Percentiles rank a stretch among this genome's conserved stretches.
Conservation (phyloP, 2,113 vertebrate genomes). For the Tylochromis polylepis region DNA sequence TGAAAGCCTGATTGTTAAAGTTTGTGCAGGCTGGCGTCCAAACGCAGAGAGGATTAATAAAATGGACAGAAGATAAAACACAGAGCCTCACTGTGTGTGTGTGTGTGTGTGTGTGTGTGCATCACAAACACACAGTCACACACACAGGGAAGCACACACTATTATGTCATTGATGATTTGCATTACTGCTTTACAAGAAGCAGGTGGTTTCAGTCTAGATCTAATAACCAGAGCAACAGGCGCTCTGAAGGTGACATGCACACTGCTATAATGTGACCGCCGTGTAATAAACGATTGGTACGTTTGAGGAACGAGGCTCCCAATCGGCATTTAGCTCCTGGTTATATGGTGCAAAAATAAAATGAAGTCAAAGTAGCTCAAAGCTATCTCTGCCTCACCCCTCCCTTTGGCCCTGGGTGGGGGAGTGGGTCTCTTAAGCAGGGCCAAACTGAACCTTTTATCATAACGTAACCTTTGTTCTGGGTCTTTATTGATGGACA, state of each 20-base stretch:
- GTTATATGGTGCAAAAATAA: not conserved
- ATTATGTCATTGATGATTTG: conserved; percentile 18
- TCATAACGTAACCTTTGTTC: not conserved
- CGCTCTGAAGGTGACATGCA: not conserved
- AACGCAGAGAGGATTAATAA: conserved; percentile 32
- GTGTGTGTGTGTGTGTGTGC: not conserved
- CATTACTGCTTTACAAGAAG: conserved; percentile 15
- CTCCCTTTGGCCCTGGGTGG: not conserved
- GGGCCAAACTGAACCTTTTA: not conserved
- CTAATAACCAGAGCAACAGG: not conserved
- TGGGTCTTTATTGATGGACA: not conserved
- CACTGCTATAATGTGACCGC: not conserved
- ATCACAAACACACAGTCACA: not conserved
- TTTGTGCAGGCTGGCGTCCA: conserved; percentile 15
- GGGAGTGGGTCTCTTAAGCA: not conserved
- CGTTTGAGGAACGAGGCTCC: accelerated
- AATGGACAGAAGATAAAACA: not conserved
- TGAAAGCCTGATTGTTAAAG: conserved; percentile 2
- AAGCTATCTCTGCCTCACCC: not conserved
- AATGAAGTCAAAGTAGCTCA: not conserved
- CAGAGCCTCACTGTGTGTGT: not conserved
- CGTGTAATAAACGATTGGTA: not conserved
- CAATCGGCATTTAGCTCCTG: accelerated
- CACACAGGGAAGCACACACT: not conserved
- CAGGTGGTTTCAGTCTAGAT: conserved; percentile 26